phyloP scores from a whole-genome alignment of 1,140 invertebrate species.

The Habropoda laboriosa region DNA sequence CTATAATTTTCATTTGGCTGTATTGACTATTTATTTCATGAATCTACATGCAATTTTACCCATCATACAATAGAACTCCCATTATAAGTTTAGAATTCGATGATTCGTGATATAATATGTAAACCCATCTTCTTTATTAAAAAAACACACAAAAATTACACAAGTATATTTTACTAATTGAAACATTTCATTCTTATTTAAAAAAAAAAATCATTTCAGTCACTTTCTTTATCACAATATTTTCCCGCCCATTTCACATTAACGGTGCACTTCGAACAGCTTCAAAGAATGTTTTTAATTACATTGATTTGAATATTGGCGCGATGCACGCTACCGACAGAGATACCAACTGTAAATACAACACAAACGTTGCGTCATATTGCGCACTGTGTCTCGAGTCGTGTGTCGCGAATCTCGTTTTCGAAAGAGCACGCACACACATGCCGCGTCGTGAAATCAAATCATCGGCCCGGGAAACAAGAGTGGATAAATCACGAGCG shows the following conservation, averaged over 20 bases:
- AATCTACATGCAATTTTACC: slow-evolving; percentile 47
- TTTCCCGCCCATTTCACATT: background rate
- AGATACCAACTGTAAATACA: slow-evolving; percentile 49
- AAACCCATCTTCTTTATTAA: slow-evolving; percentile 69
- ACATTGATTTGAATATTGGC: slow-evolving; percentile 49
- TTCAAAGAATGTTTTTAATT: slow-evolving; percentile 3
- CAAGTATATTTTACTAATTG: slow-evolving; percentile 17
- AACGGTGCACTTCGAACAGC: background rate
- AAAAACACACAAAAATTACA: slow-evolving; percentile 52
- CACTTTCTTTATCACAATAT: background rate
- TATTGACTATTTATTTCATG: slow-evolving; percentile 46
- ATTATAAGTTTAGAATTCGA: slow-evolving; percentile 49
- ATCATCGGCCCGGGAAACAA: slow-evolving; percentile 46
- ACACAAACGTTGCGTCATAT: slow-evolving; percentile 71
- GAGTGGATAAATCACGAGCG: slow-evolving; percentile 36
- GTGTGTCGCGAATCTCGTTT: slow-evolving; percentile 51
- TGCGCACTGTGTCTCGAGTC: slow-evolving; percentile 66
- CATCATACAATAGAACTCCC: slow-evolving; percentile 22
- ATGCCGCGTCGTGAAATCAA: slow-evolving; percentile 62
- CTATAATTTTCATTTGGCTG: slow-evolving; percentile 47
- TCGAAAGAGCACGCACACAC: slow-evolving; percentile 57
- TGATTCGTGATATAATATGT: slow-evolving; percentile 54
- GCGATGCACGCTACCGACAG: slow-evolving; percentile 31
- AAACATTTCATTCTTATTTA: background rate
- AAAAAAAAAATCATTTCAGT: background rate